Evolutionary conservation across 2,113 vertebrate species (phyloP), one percentile per base, ranked within the genome.

Genomic region (Pachycephala philippinensis): DNA sequence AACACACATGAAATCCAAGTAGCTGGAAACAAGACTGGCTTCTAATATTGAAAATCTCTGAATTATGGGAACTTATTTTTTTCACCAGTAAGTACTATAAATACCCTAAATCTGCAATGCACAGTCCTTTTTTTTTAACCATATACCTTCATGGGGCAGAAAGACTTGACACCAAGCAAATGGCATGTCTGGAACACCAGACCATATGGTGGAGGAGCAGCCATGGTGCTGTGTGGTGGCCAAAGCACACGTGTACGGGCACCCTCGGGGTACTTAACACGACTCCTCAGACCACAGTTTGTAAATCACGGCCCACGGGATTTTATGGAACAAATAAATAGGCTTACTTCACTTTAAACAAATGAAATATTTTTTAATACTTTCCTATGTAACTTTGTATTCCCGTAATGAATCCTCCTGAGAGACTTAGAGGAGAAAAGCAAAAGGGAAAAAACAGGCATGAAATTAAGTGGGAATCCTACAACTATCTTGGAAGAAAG

Each of bases 391-490:
- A 87, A 89, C 20, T 78, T 93, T n/a, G 33, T 49, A 53, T 19
- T 90, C 27, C 19, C 40, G 7, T 68, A 54, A 83, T 84, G 64
- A 95, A 78, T 33, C 21, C 65, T 75, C 40, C 35, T 7, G 1
- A 77, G 65, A 87, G 63, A 57, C 23, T 30, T 33, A 44, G 5
- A 37, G 5, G 11, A 10, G 30, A n/a, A 33, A 56, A 64, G 30
- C 22, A 76, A 80, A 45, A 21, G 15, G 28, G 56, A 42, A 59
- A 31, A 37, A 89, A 66, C 66, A 13, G 54, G 33, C n/a, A 69
- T 84, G 86, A 84, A 90, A 92, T 87, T 68, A 83, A 75, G 52
- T 24, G 66, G 39, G 42, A 93, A 72, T 88, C 42, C 49, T 83
- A 70, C 2, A 4, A 60, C 33, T 56, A 61, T 15, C 50, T 86